phyloP scores from a whole-genome alignment of 2,888 invertebrate genomes.

The Cheilosia vernalis region DNA sequence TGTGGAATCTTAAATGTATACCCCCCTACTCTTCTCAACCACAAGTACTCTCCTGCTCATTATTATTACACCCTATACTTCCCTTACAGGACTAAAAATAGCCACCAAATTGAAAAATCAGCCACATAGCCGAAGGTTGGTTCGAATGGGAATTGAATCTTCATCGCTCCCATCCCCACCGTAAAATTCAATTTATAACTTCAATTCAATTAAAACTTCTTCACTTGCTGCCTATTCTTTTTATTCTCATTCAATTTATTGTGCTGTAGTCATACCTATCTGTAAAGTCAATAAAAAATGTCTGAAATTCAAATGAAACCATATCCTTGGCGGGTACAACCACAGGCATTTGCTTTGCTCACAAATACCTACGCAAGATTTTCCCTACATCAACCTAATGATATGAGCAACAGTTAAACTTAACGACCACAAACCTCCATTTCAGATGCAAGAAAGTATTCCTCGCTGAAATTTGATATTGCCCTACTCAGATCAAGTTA shows the following conservation, averaged over 20 bases:
- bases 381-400: conserved; percentile 37
- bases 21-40: too few species aligned
- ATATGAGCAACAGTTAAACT: conserved; percentile 68
- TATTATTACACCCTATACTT: too few species aligned
- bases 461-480: conserved; percentile 56
- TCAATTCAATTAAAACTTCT: too few species aligned
- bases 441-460: conserved; percentile 31
- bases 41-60: too few species aligned
- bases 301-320: conserved; percentile 59
- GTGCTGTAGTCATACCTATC: conserved; percentile 4
- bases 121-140: too few species aligned
- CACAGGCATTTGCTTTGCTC: conserved; percentile 38
- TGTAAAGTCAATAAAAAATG: conserved; percentile 45
- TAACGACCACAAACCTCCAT: conserved; percentile 43
- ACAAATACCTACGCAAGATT: background rate
- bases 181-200: too few species aligned
- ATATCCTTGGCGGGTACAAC: conserved; percentile 31
- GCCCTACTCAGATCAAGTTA: conserved; percentile 56
- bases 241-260: conserved; percentile 36
- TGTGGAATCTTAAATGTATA: too few species aligned
- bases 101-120: too few species aligned
- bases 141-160: too few species aligned
- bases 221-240: too few species aligned
- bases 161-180: too few species aligned
- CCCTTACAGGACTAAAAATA: too few species aligned